Evolutionary conservation across 2,113 vertebrate genomes (phyloP).

Genomic region (Nicator chloris): DNA sequence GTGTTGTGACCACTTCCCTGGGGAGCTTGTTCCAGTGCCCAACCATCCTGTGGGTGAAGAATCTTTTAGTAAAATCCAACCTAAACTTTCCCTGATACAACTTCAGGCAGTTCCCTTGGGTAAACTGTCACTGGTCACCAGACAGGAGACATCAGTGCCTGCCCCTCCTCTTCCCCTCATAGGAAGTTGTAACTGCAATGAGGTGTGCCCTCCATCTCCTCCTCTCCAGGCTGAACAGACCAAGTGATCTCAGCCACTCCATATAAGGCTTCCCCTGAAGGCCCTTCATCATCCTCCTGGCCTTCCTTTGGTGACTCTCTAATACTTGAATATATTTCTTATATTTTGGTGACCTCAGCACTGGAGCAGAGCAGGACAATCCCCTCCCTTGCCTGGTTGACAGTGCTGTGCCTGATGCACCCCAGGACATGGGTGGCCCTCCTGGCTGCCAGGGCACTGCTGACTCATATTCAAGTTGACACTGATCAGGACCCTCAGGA

Average conservation of each 20-base stretch:
- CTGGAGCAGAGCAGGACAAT: neutral
- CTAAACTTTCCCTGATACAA: neutral
- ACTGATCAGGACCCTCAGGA: neutral
- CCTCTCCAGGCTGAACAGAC: neutral
- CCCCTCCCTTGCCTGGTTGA: neutral
- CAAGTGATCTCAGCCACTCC: neutral
- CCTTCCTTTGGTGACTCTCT: neutral
- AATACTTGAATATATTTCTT: neutral
- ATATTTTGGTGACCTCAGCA: neutral
- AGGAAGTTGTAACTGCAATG: neutral
- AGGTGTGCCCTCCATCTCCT: neutral
- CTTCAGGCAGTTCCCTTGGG: no score
- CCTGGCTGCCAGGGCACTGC: neutral
- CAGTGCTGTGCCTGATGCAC: neutral
- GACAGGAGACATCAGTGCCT: neutral
- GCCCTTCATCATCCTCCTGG: fast-evolving
- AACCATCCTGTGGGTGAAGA: neutral
- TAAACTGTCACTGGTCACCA: neutral
- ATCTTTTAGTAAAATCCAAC: no score
- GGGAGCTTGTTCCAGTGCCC: neutral
- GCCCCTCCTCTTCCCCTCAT: neutral
- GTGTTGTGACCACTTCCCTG: neutral
- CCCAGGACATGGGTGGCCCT: fast-evolving
- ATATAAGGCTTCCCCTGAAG: neutral
- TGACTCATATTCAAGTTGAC: fast-evolving